phyloP scores from a whole-genome alignment of 2,797 vertebrate species.

The Gymnoscopelus braueri region DNA sequence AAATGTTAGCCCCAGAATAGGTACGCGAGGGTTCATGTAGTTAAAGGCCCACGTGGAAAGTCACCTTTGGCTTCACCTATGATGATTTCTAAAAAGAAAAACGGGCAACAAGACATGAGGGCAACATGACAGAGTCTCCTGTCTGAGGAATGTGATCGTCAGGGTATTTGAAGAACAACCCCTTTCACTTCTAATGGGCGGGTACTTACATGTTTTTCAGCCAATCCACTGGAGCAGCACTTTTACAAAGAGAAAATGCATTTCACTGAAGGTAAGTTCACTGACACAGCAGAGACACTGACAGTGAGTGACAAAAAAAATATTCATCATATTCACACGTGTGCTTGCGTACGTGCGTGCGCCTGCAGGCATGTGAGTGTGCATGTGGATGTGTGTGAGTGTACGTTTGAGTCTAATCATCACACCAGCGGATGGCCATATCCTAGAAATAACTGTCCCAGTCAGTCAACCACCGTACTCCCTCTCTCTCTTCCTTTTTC shows the following conservation, averaged over 20 bases:
- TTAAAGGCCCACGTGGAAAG: too few relatives aligned
- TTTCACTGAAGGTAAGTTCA: slow-evolving; percentile 85
- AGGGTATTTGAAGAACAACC: too few relatives aligned
- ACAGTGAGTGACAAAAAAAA: slow-evolving; percentile 6
- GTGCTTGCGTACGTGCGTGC: neutral
- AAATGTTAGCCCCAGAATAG: too few relatives aligned
- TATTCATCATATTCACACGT: slow-evolving; percentile 3
- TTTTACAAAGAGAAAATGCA: slow-evolving; percentile 89
- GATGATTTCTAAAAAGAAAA: too few relatives aligned
- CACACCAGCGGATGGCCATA: slow-evolving; percentile 56
- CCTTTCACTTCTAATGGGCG: too few relatives aligned
- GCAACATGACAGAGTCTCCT: too few relatives aligned
- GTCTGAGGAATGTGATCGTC: too few relatives aligned
- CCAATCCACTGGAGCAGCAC: slow-evolving; percentile 75
- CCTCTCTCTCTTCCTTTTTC: slow-evolving; percentile 4
- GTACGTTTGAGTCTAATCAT: slow-evolving; percentile 26
- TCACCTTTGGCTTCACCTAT: too few relatives aligned
- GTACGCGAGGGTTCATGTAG: too few relatives aligned
- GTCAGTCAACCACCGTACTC: slow-evolving; percentile 58
- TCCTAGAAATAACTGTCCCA: slow-evolving; percentile 56
- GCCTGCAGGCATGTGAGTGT: slow-evolving; percentile 4
- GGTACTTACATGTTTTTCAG: slow-evolving; percentile 56
- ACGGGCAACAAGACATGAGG: too few relatives aligned
- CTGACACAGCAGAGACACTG: slow-evolving; percentile 4
- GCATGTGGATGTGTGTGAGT: slow-evolving; percentile 6